phyloP scores from a whole-genome alignment of 2,113 vertebrate genomes.

The Psephotus haematonotus region DNA sequence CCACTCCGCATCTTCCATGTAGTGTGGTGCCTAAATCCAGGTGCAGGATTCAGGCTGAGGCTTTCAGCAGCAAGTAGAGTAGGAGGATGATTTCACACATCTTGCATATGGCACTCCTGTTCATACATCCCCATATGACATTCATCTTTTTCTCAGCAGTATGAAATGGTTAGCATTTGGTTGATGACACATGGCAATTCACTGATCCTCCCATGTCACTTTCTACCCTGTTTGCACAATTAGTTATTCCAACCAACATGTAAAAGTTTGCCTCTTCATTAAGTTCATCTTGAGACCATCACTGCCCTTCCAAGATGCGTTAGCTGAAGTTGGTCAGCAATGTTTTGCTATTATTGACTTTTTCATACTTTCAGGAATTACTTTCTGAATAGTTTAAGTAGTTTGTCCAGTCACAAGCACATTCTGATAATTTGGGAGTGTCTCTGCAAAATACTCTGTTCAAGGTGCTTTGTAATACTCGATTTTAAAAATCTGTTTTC shows the following conservation, averaged over 20 bases:
- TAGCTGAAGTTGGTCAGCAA: neutral
- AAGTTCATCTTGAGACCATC: neutral
- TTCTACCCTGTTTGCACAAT: neutral
- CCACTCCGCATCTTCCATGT: neutral
- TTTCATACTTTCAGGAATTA: neutral
- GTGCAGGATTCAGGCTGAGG: neutral
- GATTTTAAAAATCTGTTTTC: neutral
- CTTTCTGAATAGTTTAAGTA: neutral
- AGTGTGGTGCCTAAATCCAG: neutral
- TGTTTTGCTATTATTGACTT: neutral
- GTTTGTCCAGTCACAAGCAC: neutral
- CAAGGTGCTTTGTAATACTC: neutral
- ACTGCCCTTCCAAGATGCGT: neutral
- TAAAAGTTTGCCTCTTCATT: neutral
- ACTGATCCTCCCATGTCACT: neutral
- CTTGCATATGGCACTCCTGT: conserved; percentile 44
- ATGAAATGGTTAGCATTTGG: conserved; percentile 23
- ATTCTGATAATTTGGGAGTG: neutral
- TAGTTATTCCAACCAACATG: neutral
- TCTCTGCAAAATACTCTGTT: neutral
- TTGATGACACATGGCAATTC: conserved; percentile 14
- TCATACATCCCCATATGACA: conserved; percentile 47
- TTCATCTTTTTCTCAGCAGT: conserved; percentile 20
- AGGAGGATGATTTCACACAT: conserved; percentile 59
- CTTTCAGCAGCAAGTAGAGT: conserved; percentile 27